Conservation (phyloP, 2,113 vertebrate species). For the Haemorhous mexicanus region DNA sequence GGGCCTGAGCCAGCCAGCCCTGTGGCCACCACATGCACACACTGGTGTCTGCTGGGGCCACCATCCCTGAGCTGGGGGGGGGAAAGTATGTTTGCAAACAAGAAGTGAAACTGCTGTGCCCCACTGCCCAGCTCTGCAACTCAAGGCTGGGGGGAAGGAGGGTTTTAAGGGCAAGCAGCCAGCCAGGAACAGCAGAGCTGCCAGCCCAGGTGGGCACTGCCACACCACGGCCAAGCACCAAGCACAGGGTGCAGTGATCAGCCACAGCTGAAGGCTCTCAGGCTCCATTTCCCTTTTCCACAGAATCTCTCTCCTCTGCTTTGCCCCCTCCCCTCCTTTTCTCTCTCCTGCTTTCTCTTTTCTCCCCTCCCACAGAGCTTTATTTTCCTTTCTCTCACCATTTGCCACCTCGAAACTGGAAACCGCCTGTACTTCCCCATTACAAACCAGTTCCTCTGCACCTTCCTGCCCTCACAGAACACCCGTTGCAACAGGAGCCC, state of each 20-base stretch:
- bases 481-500: neutral
- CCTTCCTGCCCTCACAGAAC: neutral
- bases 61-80: neutral
- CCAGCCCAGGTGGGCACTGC: neutral
- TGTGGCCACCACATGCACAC: rapidly evolving
- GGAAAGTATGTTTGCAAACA: neutral
- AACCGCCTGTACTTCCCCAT: conserved; percentile 3
- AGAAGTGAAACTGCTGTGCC: neutral
- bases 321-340: neutral
- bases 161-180: neutral
- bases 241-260: rapidly evolving
- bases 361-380: neutral
- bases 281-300: neutral
- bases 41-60: neutral
- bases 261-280: neutral
- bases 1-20: neutral
- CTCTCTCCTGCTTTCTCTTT: neutral
- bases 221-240: rapidly evolving
- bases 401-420: neutral
- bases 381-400: neutral
- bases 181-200: neutral
- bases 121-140: neutral
- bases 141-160: neutral
- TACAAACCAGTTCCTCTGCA: neutral
- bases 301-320: neutral